Conservation (phyloP, 2,888 invertebrate species). For the Antheraea assamensis region DNA sequence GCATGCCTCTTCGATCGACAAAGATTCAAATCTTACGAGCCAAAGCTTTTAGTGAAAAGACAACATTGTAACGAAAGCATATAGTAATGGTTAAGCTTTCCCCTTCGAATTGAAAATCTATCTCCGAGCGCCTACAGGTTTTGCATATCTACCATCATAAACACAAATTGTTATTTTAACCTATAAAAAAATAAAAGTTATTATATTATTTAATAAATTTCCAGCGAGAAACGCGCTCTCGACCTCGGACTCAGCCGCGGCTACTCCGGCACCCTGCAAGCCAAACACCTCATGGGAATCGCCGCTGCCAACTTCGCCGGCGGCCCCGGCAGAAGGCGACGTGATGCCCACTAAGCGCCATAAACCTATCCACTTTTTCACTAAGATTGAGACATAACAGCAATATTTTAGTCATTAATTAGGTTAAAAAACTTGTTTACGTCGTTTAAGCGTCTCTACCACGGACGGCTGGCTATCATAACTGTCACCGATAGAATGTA, state of each 20-base stretch:
- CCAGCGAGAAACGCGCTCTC: slow-evolving; percentile 92
- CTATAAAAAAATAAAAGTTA: not conserved
- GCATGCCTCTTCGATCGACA: too few species aligned
- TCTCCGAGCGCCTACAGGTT: too few species aligned
- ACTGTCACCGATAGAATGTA: slow-evolving; percentile 12
- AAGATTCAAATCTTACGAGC: too few species aligned
- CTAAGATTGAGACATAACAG: slow-evolving; percentile 10
- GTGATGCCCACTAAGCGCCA: slow-evolving; percentile 74
- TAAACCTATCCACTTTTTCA: not conserved
- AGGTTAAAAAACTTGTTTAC: not conserved
- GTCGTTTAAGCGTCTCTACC: not conserved
- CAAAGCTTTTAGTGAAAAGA: too few species aligned
- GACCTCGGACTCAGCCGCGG: slow-evolving; percentile 94
- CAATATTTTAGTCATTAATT: slow-evolving; percentile 15
- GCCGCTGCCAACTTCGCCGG: slow-evolving; percentile 95
- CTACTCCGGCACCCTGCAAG: slow-evolving; percentile 94
- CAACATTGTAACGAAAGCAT: too few species aligned
- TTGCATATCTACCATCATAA: too few species aligned
- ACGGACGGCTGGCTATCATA: slow-evolving; percentile 18
- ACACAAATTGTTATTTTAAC: too few species aligned
- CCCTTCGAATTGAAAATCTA: too few species aligned
- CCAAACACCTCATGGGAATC: slow-evolving; percentile 95
- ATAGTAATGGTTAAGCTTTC: too few species aligned
- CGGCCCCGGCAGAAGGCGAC: slow-evolving; percentile 94
- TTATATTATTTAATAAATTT: slow-evolving; percentile 20